Evolutionary conservation across 2,888 invertebrate species (phyloP).

Genomic region (Spilarctia lutea): DNA sequence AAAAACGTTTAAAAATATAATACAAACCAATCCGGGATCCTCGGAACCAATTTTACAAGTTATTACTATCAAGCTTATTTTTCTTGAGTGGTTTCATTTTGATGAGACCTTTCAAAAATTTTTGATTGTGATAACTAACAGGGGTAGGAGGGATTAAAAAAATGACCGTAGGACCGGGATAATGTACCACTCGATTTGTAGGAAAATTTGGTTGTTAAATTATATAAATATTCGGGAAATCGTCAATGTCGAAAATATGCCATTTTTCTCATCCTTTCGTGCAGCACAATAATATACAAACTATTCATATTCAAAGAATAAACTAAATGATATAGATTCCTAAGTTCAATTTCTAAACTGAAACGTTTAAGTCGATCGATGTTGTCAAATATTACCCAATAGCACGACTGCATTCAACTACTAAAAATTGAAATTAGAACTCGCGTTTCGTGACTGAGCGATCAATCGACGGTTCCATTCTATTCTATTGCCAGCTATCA

Average conservation of each 20-base stretch:
- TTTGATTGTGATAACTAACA: too few relatives aligned
- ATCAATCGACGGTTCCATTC: slow-evolving; percentile 43
- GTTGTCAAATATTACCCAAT: slow-evolving; percentile 48
- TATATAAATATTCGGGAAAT: not conserved
- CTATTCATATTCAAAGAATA: slow-evolving; percentile 13
- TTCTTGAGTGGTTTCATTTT: too few relatives aligned
- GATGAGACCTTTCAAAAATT: too few relatives aligned
- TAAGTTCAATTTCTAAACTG: slow-evolving; percentile 50
- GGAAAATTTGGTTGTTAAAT: too few relatives aligned
- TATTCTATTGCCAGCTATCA: slow-evolving; percentile 34
- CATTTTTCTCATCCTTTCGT: slow-evolving; percentile 10
- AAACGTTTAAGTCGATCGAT: slow-evolving; percentile 43
- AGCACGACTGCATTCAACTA: slow-evolving; percentile 51
- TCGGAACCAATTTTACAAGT: too few relatives aligned
- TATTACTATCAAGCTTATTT: too few relatives aligned
- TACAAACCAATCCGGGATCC: too few relatives aligned
- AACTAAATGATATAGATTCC: slow-evolving; percentile 24
- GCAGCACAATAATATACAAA: slow-evolving; percentile 13
- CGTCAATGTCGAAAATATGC: not conserved
- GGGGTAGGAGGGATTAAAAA: too few relatives aligned
- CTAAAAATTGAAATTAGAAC: slow-evolving; percentile 54
- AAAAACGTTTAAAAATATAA: too few relatives aligned
- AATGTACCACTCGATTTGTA: too few relatives aligned
- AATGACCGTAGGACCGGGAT: too few relatives aligned
- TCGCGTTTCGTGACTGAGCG: slow-evolving; percentile 46